A percentile compares a stretch with the other conserved stretches of the same genome.
These are phyloP conservation scores for Bergia puertoricense DNA, from an alignment of 92 coral and sea anemone species.

Conservation along the genomic window DNA sequence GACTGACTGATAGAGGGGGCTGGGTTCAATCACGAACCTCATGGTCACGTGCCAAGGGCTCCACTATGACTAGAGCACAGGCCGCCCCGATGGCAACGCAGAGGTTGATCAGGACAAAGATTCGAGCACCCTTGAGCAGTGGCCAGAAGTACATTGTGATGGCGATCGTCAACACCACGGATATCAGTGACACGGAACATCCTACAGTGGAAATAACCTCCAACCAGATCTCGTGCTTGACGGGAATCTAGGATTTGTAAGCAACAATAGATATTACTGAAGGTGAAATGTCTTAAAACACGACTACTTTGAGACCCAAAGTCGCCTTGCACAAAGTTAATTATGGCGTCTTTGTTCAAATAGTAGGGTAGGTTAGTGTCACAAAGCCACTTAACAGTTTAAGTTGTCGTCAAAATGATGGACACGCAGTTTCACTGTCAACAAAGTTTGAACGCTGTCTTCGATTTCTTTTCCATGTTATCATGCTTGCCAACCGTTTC, in stretches of 20 bases:
- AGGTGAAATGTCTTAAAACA: no score
- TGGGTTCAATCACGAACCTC: constrained; percentile 4
- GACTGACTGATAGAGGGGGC: background rate
- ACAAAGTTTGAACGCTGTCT: no score
- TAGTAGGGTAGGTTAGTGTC: no score
- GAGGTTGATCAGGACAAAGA: constrained; percentile 43
- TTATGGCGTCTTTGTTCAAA: no score
- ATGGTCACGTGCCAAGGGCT: constrained; percentile 49
- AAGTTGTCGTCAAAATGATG: no score
- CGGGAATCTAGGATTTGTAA: constrained; percentile 25
- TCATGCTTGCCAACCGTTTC: no score
- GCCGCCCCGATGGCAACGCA: constrained; percentile 53
- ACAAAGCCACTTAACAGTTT: no score
- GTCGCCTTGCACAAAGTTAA: no score
- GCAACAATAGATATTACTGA: background rate
- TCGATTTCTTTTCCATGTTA: no score
- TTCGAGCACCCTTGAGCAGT: constrained; percentile 45
- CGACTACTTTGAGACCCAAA: no score
- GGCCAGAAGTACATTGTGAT: constrained; percentile 42
- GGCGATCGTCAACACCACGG: constrained; percentile 32
- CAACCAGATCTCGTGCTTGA: constrained; percentile 4
- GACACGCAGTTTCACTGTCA: no score
- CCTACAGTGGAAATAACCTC: constrained; percentile 50
- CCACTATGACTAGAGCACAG: constrained; percentile 37
- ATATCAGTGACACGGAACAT: constrained; percentile 43